Percentiles rank a stretch among this genome's conserved stretches.
These are phyloP conservation scores for Anarrhichthys ocellatus DNA, from an alignment of 2,113 vertebrate species.

Conservation along the genomic window DNA sequence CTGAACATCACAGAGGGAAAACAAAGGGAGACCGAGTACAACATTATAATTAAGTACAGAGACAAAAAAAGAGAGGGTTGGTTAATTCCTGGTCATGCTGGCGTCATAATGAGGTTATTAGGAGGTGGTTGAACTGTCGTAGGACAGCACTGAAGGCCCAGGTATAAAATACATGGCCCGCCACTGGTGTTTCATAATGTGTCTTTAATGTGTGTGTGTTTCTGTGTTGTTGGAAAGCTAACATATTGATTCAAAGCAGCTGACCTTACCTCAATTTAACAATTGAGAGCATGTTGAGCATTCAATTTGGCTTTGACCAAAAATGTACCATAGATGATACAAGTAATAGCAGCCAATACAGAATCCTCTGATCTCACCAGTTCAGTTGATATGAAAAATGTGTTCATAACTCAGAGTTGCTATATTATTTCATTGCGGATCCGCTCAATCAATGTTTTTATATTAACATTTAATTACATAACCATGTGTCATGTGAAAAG, in stretches of 20 bases:
- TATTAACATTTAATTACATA: neutral
- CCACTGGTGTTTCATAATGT: neutral
- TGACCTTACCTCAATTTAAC: neutral
- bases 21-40: conserved; percentile 32
- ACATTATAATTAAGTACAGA: conserved; percentile 57
- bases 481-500: neutral
- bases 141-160: too few species aligned
- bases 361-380: neutral
- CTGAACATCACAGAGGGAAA: conserved; percentile 4
- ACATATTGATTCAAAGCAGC: conserved; percentile 17
- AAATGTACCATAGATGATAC: neutral
- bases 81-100: conserved; percentile 57
- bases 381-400: neutral
- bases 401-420: neutral
- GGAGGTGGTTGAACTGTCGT: too few species aligned
- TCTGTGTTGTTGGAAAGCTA: neutral
- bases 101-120: too few species aligned
- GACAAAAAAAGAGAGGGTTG: conserved; percentile 43
- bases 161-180: too few species aligned
- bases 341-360: neutral
- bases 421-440: too few species aligned
- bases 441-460: neutral
- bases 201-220: neutral
- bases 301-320: neutral
- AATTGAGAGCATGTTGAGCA: neutral